phyloP scores from a whole-genome alignment of 64 coral and sea anemone genomes.

The Pocillopora verrucosa region DNA sequence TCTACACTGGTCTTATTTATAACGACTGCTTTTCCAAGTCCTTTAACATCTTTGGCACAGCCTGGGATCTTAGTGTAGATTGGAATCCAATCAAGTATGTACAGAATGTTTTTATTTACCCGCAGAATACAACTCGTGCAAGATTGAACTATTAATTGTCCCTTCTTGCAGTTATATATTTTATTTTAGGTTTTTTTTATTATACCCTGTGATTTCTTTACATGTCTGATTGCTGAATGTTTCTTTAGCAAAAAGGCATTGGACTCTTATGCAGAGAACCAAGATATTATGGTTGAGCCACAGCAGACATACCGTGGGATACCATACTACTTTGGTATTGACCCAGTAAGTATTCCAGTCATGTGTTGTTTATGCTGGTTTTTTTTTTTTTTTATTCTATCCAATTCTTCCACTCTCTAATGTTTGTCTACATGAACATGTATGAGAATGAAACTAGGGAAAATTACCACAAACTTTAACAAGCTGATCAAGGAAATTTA shows the following conservation, averaged over 20 bases:
- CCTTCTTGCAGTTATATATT: too few relatives aligned
- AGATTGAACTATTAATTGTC: too few relatives aligned
- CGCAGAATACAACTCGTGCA: neutral
- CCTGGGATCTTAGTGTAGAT: constrained; percentile 51
- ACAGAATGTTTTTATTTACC: neutral
- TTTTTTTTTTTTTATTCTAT: too few relatives aligned
- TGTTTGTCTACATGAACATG: too few relatives aligned
- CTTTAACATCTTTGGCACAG: constrained; percentile 94
- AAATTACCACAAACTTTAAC: too few relatives aligned
- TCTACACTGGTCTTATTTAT: constrained; percentile 91
- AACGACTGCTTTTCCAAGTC: constrained; percentile 96
- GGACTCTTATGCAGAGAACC: neutral
- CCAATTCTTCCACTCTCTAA: too few relatives aligned
- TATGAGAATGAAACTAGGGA: too few relatives aligned
- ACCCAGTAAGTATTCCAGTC: constrained; percentile 60
- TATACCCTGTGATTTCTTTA: neutral
- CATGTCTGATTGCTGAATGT: neutral
- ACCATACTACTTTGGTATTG: constrained; percentile 94
- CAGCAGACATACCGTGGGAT: constrained; percentile 63
- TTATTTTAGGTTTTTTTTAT: too few relatives aligned
- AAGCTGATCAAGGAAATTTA: too few relatives aligned
- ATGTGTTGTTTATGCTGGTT: neutral
- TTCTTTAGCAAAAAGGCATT: constrained; percentile 10
- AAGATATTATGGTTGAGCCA: constrained; percentile 56
- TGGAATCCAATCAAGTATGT: constrained; percentile 15